Evolutionary conservation across 2,797 vertebrate species (phyloP), one percentile per base, ranked within the genome.

Genomic region (Coluber constrictor): DNA sequence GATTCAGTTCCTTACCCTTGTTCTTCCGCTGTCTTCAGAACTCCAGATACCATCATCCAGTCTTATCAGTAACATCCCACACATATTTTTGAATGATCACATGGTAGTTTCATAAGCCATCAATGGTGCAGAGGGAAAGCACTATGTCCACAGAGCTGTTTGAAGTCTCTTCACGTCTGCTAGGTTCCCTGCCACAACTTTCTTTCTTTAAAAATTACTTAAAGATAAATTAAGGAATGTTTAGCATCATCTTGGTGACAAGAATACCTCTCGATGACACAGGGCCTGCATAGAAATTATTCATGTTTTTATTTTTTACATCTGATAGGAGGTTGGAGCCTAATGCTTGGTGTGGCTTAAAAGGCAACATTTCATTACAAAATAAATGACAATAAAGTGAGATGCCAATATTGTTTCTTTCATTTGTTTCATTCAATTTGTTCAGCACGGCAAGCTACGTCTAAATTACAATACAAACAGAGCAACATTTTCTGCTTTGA

Each of bases 351-450:
- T 32, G n/a, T 32, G 13, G 47, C 16, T 55, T 61, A 88, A 87
- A 92, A 90, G 56, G 90, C 47, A 92, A 57, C 61, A 55, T 88
- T 92, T 90, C 63, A 83, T 83, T 88, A 92, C 37, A 55, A 32
- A 90, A 57, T 88, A 74, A 51, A 18, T 88, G 23, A 63, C 83
- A 86, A 66, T 86, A 94, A 89, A 51, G 88, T 88, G 56, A 90
- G 88, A 63, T 92, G 11, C 87, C 90, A 79, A 20, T 56, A 83
- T 32, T 88, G 63, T 43, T 25, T 88, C 23, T 86, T 91, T 93
- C 86, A 88, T 88, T 66, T 88, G 3, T 43, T 43, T 43, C 43
- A 43, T 43, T 43, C 90, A 79, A 32, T n/a, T 27, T 90, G 79
- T 88, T 88, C 89, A 54, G 83, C 37, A n/a, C 16, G 54, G 32